phyloP scores from a whole-genome alignment of 2,113 vertebrate genomes.

The Sapajus apella region DNA sequence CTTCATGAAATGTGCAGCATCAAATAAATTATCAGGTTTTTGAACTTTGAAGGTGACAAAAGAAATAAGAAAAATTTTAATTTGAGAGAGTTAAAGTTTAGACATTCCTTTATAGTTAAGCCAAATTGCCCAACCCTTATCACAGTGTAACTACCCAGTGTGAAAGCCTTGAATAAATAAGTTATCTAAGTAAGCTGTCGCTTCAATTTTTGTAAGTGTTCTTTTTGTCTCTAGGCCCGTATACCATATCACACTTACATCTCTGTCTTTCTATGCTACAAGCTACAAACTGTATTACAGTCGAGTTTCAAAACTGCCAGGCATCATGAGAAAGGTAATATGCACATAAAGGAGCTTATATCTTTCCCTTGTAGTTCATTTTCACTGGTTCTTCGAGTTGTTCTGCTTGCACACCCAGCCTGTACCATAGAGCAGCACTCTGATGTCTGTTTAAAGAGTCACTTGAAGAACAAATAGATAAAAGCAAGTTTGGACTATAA shows the following conservation, averaged over 20 bases:
- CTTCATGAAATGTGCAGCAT: background rate
- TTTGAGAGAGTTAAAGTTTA: slow-evolving; percentile 42
- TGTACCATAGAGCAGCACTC: background rate
- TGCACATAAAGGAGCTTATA: background rate
- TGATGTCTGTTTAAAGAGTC: background rate
- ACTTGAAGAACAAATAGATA: slow-evolving; percentile 16
- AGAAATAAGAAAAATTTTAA: background rate
- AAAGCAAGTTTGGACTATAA: background rate
- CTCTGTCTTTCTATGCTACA: slow-evolving; percentile 61
- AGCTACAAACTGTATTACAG: slow-evolving; percentile 58
- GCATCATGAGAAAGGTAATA: slow-evolving; percentile 62
- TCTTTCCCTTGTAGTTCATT: background rate
- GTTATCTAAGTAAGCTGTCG: slow-evolving; percentile 63
- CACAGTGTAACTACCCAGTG: slow-evolving; percentile 39
- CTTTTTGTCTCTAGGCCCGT: slow-evolving; percentile 42
- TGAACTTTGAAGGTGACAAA: background rate
- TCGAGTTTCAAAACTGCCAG: slow-evolving; percentile 63
- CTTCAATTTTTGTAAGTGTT: slow-evolving; percentile 73
- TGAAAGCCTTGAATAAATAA: slow-evolving; percentile 63
- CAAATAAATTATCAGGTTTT: background rate
- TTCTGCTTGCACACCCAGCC: background rate
- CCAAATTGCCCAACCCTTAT: slow-evolving; percentile 63
- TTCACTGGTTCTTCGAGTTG: background rate
- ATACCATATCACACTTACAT: slow-evolving; percentile 51
- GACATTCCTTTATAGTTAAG: slow-evolving; percentile 16